Base-by-base conservation (phyloP, 2,797 vertebrate genomes). In the Melopsittacus undulatus region DNA sequence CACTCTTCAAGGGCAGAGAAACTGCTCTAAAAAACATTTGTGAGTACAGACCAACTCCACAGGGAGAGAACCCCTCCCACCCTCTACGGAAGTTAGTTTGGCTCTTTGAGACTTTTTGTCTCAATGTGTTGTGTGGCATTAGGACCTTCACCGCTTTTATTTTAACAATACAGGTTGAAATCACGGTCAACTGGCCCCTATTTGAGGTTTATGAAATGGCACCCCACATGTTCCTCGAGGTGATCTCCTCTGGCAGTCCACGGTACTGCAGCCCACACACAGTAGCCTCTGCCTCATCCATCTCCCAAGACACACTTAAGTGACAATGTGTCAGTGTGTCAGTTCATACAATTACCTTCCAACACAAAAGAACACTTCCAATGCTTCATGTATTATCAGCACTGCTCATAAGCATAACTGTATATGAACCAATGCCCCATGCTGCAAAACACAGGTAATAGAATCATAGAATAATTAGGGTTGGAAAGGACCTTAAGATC, bases 1-100 rank as follows among this genome's bases (percentile, higher is more conserved):
- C 13, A 42, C n/a, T 88, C 76, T 85, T 70, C 57, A 43, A 73
- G 42, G 54, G 32, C 23, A 79, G 34, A 87, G 48, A 87, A 89
- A 49, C 23, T 62, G 7, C 32, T 62, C 10, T 87, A 24, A 72
- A 72, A 73, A 48, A 20, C 17, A 45, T 42, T 0, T 42, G 12
- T 38, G 18, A 68, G 21, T n/a, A 30, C 22, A 75, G 57, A 22
- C 26, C 23, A 78, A 5, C 8, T 76, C 54, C 32, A 7, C 10
- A 43, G 52, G 20, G 43, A 87, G 36, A 61, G 18, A 10, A 64
- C 3, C 5, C 0, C 1, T 14, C 9, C 21, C 21, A 11, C 0
- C 3, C 16, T 10, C 27, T 20, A 5, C 0, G n/a, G 16, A 49
- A 56, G 6, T 46, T 49, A 36, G 4, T 29, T 9, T 10, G 18